Evolutionary conservation across 2,797 vertebrate species (phyloP).

Genomic region (Phrynocephalus vlangalii): DNA sequence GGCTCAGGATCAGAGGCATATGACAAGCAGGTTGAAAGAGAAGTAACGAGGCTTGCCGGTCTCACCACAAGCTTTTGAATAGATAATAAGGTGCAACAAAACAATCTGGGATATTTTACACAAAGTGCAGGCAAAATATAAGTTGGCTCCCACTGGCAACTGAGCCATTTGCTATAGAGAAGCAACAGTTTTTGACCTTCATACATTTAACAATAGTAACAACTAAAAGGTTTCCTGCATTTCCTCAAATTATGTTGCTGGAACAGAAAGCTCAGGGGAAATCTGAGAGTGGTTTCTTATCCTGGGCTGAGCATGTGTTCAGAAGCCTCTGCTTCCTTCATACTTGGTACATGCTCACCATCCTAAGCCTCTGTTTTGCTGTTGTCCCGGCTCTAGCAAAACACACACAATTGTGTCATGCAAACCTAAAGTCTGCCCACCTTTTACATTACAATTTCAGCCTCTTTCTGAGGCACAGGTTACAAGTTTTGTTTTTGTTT

Average conservation of each 20-base stretch:
- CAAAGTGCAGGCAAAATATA: neutral
- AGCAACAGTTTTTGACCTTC: neutral
- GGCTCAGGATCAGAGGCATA: too few relatives aligned
- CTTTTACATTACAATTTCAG: neutral
- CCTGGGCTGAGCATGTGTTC: neutral
- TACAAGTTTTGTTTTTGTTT: neutral
- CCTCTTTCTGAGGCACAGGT: neutral
- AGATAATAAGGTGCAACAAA: too few relatives aligned
- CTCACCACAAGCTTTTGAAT: too few relatives aligned
- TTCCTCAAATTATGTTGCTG: neutral
- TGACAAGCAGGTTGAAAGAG: too few relatives aligned
- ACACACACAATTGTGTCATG: neutral
- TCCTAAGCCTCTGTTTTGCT: neutral
- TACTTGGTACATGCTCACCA: neutral
- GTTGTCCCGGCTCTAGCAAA: neutral
- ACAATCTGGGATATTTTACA: neutral
- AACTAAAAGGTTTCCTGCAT: neutral
- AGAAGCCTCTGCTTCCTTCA: neutral
- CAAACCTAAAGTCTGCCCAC: neutral
- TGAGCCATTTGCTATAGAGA: neutral
- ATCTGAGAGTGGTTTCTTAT: neutral
- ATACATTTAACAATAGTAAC: neutral
- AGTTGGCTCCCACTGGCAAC: neutral
- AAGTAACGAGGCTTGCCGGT: too few relatives aligned
- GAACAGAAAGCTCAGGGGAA: neutral